phyloP scores from a whole-genome alignment of 2,888 invertebrate genomes.

The Drosophila emarginata region DNA sequence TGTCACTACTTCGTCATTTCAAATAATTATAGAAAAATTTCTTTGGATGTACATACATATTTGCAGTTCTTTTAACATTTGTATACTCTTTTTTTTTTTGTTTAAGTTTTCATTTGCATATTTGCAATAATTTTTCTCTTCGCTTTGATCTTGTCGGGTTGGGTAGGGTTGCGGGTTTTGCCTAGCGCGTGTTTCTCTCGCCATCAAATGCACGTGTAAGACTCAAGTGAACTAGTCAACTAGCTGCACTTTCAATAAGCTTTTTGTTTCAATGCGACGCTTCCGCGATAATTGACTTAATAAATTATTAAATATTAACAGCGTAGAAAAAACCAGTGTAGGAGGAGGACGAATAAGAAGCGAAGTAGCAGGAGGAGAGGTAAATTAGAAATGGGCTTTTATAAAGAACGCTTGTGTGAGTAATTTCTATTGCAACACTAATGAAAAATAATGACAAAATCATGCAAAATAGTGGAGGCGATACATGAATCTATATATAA shows the following conservation, averaged over 20 bases:
- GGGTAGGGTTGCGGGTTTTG: background rate
- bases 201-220: conserved; percentile 53
- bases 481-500: background rate
- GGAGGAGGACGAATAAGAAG: background rate
- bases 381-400: too few species aligned
- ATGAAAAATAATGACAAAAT: conserved; percentile 60
- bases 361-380: conserved; percentile 7
- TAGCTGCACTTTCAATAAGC: conserved; percentile 55
- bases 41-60: background rate
- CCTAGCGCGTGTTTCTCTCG: conserved; percentile 66
- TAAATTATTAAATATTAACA: conserved; percentile 60
- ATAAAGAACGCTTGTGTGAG: background rate
- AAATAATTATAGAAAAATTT: background rate
- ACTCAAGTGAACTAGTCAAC: conserved; percentile 13
- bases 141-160: conserved; percentile 9
- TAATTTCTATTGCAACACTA: conserved; percentile 27
- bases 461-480: conserved; percentile 48
- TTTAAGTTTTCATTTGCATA: conserved; percentile 14
- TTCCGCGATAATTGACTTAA: conserved; percentile 73
- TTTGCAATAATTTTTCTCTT: conserved; percentile 8
- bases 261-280: conserved; percentile 58
- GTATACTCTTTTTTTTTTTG: background rate
- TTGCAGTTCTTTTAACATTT: background rate
- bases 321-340: conserved; percentile 45
- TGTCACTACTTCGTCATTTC: background rate